Base-by-base conservation (phyloP, 2,888 invertebrate genomes). In the Nemapogon koenigi region DNA sequence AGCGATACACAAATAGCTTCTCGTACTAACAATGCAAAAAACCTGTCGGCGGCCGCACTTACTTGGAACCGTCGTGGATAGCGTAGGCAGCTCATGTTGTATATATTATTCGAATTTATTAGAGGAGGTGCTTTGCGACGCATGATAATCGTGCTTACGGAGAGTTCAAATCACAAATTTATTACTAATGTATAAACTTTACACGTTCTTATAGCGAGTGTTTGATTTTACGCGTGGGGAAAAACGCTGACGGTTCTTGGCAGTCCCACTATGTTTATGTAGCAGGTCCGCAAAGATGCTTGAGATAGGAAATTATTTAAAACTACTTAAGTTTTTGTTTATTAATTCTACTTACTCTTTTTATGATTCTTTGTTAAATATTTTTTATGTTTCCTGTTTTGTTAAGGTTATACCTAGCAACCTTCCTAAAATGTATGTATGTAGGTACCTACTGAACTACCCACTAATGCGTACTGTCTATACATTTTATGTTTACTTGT, bases 1-100 rank as follows among this genome's bases (percentile, higher is more conserved):
- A 75, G 67, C 71, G 57, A 67, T 58, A 62, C 68, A 65, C 57
- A 72, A 72, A 73, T 72, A 71, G 59, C 53, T 55, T 54, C 51
- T 57, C 52, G 59, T 42, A 19, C 11, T 6, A 28, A n/a, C 18
- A 35, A 14, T 35, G 35, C 25, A 35, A 35, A 27, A 35, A 35
- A 35, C 35, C 35, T 15, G 27, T 35, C 25, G 35, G 13, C 26
- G 35, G 22, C 19, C 10, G n/a, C n/a, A n/a, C n/a, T n/a, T 33
- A 33, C 19, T 19, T 33, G 19, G 18, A 13, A 31, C 60, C 57
- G 59, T 57, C 41, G 35, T 14, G 58, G 54, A 54, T 57, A 53
- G 59, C 57, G 66, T 65, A 57, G 62, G 62, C 53, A 52, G 58
- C 47, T 33, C 33, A 53, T 55, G 59, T 58, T 62, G 62, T 62